Base-by-base conservation (phyloP, 2,888 invertebrate species). In the Megastigmus dorsalis region DNA sequence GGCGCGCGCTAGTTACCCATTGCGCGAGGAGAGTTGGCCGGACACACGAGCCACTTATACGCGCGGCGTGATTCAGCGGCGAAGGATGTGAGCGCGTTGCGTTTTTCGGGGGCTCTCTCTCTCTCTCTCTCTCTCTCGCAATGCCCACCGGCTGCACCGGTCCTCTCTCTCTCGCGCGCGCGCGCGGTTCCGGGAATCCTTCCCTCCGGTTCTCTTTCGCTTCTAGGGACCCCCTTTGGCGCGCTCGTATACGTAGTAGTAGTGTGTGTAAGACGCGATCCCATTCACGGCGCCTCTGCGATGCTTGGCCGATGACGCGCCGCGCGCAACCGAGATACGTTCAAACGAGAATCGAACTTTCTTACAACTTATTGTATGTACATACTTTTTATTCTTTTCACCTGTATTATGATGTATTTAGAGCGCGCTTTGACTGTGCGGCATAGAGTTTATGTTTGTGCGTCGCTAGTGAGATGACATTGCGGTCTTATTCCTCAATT, bases 1-100 rank as follows among this genome's bases (percentile, higher is more conserved):
- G n/a, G n/a, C n/a, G n/a, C n/a, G n/a, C n/a, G n/a, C n/a, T n/a
- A n/a, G n/a, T n/a, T n/a, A n/a, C n/a, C n/a, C n/a, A n/a, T n/a
- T n/a, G n/a, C n/a, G n/a, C n/a, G n/a, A n/a, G n/a, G n/a, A n/a
- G n/a, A n/a, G n/a, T n/a, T n/a, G n/a, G n/a, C n/a, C n/a, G n/a
- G n/a, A n/a, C n/a, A n/a, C n/a, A n/a, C n/a, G n/a, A n/a, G n/a
- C n/a, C n/a, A n/a, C n/a, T n/a, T n/a, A n/a, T n/a, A n/a, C n/a
- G n/a, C n/a, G n/a, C n/a, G n/a, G n/a, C n/a, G n/a, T 75, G 74
- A 75, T 75, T 75, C 74, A 75, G 60, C 69, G 59, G n/a, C 36
- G 13, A 75, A 70, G 65, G 74, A 75, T 75, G 65, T 60, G 69
- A 60, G 60, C 20, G 54, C 15, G 18, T 45, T 30, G 48, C 45